Base-by-base conservation (phyloP, 1,140 invertebrate genomes). In the Cydia fagiglandana region DNA sequence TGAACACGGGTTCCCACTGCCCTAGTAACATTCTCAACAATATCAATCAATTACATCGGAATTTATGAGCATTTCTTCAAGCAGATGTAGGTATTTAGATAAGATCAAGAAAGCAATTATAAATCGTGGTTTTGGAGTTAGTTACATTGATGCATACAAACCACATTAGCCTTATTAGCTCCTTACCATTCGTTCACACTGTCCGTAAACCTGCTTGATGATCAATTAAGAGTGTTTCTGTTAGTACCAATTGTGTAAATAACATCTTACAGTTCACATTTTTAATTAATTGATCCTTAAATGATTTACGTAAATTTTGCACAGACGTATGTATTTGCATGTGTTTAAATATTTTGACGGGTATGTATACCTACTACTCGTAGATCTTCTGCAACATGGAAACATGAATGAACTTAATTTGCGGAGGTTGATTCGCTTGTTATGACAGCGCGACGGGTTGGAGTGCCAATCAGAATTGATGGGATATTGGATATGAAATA, bases 1-100 rank as follows among this genome's bases (percentile, higher is more conserved):
- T 24, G 56, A 61, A 61, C 56, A 61, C 56, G 9, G 20, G 56
- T 61, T 61, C 56, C 20, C 56, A 61, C 56, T 61, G 56, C 56
- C 20, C 56, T 61, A 61, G 56, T 61, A 61, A 61, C 56, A 61
- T 61, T 61, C 20, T 61, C 20, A 20, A 61, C 9, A 24, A 7
- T 24, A 24, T 61, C 56, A 61, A 61, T 24, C 56, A 61, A 61
- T 61, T 61, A 24, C 20, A 24, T 61, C 2, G 56, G 56, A 61
- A 56, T 61, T 61, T 61, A 61, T n/a, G 20, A 61, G 56, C 17
- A 61, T 61, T 61, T 61, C 56, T 61, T 61, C 20, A 61, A 24
- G 17, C 10, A 56, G n/a, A 17, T 17, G 53, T 56, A 24, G 17
- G 20, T 61, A 61, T 24, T 61, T 24, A 61, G 56, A 61, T 24